These are phyloP conservation scores for Plecotus auritus DNA, from an alignment of 2,113 vertebrate species.

Conservation along the genomic window DNA sequence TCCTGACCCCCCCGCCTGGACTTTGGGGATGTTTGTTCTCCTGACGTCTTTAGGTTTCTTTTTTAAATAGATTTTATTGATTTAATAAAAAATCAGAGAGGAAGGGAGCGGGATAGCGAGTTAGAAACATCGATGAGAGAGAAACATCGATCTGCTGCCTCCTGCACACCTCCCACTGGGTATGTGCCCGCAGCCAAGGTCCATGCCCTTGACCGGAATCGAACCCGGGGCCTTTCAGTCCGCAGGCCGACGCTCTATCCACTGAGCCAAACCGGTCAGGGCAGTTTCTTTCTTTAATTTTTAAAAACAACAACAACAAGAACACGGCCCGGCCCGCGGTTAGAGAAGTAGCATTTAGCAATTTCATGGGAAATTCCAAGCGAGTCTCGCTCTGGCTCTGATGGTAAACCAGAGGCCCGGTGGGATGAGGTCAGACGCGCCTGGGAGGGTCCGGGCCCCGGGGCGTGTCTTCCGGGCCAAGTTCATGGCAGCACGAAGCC, in stretches of 20 bases:
- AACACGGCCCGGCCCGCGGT: not conserved
- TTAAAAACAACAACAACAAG: slow-evolving; percentile 5
- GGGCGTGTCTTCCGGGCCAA: not conserved
- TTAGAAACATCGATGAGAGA: no score
- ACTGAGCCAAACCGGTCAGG: not conserved
- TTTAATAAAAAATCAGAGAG: no score
- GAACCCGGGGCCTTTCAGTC: no score
- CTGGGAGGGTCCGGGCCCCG: not conserved
- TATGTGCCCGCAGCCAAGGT: no score
- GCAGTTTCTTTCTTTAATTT: not conserved
- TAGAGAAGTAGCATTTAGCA: not conserved
- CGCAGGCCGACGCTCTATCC: no score
- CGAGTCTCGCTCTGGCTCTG: not conserved
- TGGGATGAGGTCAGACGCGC: not conserved
- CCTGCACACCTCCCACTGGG: no score
- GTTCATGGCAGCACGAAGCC: not conserved
- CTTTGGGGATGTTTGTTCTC: not conserved
- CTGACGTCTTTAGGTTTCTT: not conserved
- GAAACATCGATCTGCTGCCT: no score
- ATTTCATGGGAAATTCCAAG: not conserved
- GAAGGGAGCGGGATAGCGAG: no score
- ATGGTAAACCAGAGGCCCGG: not conserved
- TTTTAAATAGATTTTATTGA: not conserved
- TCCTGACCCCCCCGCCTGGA: not conserved
- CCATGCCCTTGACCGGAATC: no score